A percentile compares a stretch with the other conserved stretches of the same genome.
phyloP scores from a whole-genome alignment of 2,113 vertebrate species.

The Lonchura striata region DNA sequence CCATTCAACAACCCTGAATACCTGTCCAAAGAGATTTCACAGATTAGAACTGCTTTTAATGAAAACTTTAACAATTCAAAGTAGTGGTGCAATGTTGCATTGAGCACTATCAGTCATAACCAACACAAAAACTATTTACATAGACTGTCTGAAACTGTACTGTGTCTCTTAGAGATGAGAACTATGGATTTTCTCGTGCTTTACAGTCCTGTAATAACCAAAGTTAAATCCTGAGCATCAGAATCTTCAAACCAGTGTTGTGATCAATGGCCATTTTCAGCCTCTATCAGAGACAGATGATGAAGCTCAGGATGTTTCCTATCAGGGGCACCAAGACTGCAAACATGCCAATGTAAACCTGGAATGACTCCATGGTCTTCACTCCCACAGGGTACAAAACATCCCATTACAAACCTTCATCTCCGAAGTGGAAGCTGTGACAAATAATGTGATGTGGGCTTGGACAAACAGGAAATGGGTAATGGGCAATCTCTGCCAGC shows the following conservation, averaged over 20 bases:
- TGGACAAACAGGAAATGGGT: neutral
- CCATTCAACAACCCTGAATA: neutral
- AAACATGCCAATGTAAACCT: neutral
- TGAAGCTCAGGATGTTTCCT: neutral
- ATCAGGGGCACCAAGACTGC: neutral
- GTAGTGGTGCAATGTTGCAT: fast-evolving
- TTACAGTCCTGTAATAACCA: neutral
- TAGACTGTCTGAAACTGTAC: fast-evolving
- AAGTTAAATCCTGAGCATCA: neutral
- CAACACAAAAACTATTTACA: neutral
- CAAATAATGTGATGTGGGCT: neutral
- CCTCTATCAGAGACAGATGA: neutral
- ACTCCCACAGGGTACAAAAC: neutral
- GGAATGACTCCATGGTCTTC: neutral
- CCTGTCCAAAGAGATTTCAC: neutral
- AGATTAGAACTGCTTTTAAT: neutral
- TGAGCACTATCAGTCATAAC: neutral
- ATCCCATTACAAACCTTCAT: neutral
- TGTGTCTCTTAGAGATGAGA: neutral
- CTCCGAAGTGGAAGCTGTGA: neutral
- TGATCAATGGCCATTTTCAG: neutral
- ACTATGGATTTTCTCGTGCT: neutral
- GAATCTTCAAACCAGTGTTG: neutral
- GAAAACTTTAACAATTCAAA: neutral
- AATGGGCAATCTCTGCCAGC: neutral